Evolutionary conservation across 2,797 vertebrate genomes (phyloP).

Genomic region (Ctenopoma kingsleyae): DNA sequence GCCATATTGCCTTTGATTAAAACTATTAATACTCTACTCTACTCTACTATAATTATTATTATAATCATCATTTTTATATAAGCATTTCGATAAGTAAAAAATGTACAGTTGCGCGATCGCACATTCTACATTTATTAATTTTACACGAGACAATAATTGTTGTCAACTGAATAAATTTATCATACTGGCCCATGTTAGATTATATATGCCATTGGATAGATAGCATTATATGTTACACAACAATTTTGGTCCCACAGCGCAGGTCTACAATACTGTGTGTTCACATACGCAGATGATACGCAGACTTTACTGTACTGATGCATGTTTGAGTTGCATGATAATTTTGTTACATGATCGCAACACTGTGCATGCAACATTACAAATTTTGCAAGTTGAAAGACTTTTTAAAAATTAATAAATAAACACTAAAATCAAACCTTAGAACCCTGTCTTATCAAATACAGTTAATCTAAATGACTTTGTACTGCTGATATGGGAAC

Average conservation of each 20-base stretch:
- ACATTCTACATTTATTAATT: background rate
- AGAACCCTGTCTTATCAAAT: background rate
- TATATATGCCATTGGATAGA: background rate
- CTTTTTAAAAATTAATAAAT: background rate
- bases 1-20: background rate
- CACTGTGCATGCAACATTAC: background rate
- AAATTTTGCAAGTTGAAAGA: background rate
- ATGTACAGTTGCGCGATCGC: background rate
- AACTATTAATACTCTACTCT: background rate
- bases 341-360: background rate
- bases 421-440: background rate
- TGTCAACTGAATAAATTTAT: background rate
- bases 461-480: slow-evolving; percentile 10
- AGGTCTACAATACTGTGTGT: background rate
- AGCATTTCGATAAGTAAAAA: background rate
- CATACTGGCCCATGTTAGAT: background rate
- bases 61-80: background rate
- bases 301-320: background rate
- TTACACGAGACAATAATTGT: background rate
- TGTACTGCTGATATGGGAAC: background rate
- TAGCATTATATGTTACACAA: background rate
- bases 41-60: background rate
- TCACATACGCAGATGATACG: background rate
- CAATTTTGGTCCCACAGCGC: background rate
- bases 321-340: background rate